Evolutionary conservation across 2,113 vertebrate genomes (phyloP), one percentile per base, ranked within the genome.

Genomic region (Actinemys pallida): DNA sequence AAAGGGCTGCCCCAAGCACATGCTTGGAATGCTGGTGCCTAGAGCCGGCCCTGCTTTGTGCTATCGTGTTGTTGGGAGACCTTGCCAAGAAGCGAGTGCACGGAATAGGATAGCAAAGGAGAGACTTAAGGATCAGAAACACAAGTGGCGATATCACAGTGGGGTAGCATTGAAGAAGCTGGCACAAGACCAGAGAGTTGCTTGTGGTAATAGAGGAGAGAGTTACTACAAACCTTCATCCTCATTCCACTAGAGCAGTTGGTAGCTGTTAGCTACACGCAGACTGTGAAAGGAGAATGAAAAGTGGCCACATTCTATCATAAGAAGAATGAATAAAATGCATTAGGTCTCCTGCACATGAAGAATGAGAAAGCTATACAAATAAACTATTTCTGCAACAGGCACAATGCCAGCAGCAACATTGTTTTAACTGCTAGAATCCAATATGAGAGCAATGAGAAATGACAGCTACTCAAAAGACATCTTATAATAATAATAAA

Each of bases 241-340:
- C 87, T 94, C 84, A 93, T 97, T 97, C 95, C 94, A 87, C 0
- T 0, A 92, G 88, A 97, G 88, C 93, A 96, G 83, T 97, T 97
- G 92, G 93, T 97, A 95, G 91, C 90, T 95, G 95, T 93, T 92
- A 96, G 90, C 86, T 90, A 87, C 78, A 94, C 50, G 62, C 84
- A 96, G 87, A 53, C 94, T 97, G 95, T 96, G 96, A 97, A 97
- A 95, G 92, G 96, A 96, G 87, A 97, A 94, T 57, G 50, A 94
- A 86, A 96, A 96, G 89, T 3, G 50, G 22, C 76, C 93, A 96
- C 96, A 89, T 95, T 97, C 87, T 94, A 89, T 45, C 89, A 79
- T 72, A 90, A 95, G 88, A 97, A 96, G 87, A 96, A 98, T 96
- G 90, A 96, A 97, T 90, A 96, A 96, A 98, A 96, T 96, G 89